Evolutionary conservation across 2,888 invertebrate genomes (phyloP), one percentile per base, ranked within the genome.

Genomic region (Heteromyza rotundicornis): DNA sequence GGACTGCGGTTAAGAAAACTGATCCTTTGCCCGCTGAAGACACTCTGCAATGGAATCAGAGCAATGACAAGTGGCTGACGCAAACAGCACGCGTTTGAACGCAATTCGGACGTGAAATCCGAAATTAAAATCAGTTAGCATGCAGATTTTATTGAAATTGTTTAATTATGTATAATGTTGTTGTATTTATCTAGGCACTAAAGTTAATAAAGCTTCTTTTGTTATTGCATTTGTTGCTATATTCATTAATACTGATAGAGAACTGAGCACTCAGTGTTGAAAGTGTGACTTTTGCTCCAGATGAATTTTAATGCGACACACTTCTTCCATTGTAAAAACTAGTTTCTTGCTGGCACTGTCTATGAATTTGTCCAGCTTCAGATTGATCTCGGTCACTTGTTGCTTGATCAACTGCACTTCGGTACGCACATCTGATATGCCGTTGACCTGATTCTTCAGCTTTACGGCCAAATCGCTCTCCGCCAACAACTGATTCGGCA

Each of bases 61-160:
- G 64, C 66, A 81, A 81, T 40, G 81, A 81, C 67, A 81, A 80
- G 57, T 81, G 78, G 78, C 62, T 81, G n/a, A 80, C 80, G 19
- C 63, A 70, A 68, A 52, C 53, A 1, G 47, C 62, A n/a, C 65
- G 59, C 17, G 51, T 64, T 57, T 67, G 47, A 62, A 58, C 3
- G 24, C 32, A 16, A 24, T 56, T 20, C 5, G 10, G 27, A n/a
- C 27, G 10, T 27, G 5, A 10, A 27, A 27, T 27, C 5, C 27
- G 27, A 27, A 27, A 27, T 27, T n/a, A n/a, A n/a, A n/a, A n/a
- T n/a, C n/a, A n/a, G n/a, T n/a, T n/a, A n/a, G n/a, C n/a, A n/a
- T n/a, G n/a, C n/a, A n/a, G n/a, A n/a, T n/a, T n/a, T n/a, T n/a
- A n/a, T n/a, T n/a, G n/a, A n/a, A n/a, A n/a, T n/a, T n/a, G n/a